Conservation (phyloP, 2,113 vertebrate genomes). For the Bungarus multicinctus region DNA sequence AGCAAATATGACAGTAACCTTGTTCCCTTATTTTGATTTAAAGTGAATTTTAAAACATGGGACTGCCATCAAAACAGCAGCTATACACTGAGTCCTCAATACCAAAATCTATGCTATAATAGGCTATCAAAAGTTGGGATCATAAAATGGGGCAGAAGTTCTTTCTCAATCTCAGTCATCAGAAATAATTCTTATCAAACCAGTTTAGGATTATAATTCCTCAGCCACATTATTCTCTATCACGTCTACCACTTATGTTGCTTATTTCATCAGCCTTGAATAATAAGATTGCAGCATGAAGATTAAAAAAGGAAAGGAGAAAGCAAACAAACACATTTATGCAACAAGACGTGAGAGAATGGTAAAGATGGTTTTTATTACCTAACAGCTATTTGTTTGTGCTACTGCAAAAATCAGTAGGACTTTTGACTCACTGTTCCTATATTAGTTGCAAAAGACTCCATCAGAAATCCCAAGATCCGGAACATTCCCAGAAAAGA, state of each 20-base stretch:
- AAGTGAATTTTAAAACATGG: background rate
- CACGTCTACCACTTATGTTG: background rate
- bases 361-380: background rate
- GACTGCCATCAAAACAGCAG: background rate
- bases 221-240: background rate
- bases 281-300: background rate
- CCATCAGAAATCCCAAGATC: background rate
- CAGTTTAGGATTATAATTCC: background rate
- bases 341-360: background rate
- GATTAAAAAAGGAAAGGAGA: background rate
- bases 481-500: background rate
- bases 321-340: background rate
- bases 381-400: background rate
- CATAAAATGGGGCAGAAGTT: background rate
- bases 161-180: background rate
- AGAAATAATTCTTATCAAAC: background rate
- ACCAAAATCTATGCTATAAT: background rate
- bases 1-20: background rate
- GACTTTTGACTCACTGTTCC: background rate
- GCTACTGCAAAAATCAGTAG: background rate
- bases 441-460: background rate
- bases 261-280: background rate
- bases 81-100: background rate
- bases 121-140: background rate
- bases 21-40: background rate